Percentiles rank a stretch among this genome's conserved stretches.
Evolutionary conservation across 2,888 invertebrate genomes (phyloP).

Genomic region (Hemicrepidius hirtus): DNA sequence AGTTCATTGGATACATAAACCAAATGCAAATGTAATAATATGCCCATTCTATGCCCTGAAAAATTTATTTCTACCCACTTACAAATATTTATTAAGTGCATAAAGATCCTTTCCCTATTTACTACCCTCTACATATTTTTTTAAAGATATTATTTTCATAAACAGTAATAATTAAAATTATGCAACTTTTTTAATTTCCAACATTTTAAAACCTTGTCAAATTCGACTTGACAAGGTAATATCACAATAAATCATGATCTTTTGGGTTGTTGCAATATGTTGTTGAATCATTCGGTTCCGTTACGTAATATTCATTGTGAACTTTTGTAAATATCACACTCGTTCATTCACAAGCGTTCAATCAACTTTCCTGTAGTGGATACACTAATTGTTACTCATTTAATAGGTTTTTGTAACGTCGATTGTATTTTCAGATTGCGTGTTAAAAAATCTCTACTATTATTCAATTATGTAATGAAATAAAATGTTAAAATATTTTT

Average conservation of each 20-base stretch:
- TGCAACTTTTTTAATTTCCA: background rate
- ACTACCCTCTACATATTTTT: background rate
- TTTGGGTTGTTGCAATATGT: slow-evolving; percentile 4
- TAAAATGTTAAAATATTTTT: too few relatives aligned
- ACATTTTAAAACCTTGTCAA: slow-evolving; percentile 17
- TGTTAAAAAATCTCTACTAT: background rate
- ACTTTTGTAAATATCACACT: slow-evolving; percentile 25
- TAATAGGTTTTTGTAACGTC: background rate
- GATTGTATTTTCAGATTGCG: slow-evolving; percentile 1
- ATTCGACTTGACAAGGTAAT: slow-evolving; percentile 10
- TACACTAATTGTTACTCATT: slow-evolving; percentile 14
- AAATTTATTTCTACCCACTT: too few relatives aligned
- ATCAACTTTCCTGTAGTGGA: slow-evolving; percentile 9
- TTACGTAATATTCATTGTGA: slow-evolving; percentile 18
- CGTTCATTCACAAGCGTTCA: slow-evolving; percentile 28
- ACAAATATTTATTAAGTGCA: too few relatives aligned
- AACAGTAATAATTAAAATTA: slow-evolving; percentile 1
- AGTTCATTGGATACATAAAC: too few relatives aligned
- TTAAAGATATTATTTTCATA: background rate
- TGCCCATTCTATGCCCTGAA: too few relatives aligned
- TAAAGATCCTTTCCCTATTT: too few relatives aligned
- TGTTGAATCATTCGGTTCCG: slow-evolving; percentile 1
- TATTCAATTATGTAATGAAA: slow-evolving; percentile 8
- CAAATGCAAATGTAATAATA: background rate
- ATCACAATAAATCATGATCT: slow-evolving; percentile 21